These are phyloP conservation scores for Andrena minutula DNA, from an alignment of 2,888 invertebrate genomes.

Conservation along the genomic window DNA sequence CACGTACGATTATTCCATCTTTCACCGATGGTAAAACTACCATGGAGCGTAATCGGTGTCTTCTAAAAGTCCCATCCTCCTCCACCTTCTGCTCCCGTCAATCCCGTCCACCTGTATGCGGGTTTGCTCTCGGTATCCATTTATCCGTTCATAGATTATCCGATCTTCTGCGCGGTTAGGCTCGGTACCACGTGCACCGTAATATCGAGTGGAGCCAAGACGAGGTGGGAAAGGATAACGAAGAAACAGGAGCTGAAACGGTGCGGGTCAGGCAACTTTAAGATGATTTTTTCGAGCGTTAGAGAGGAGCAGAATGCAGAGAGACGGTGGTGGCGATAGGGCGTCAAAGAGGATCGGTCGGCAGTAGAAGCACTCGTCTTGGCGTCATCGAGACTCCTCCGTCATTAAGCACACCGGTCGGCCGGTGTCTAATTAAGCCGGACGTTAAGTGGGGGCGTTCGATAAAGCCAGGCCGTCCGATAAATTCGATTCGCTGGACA, in stretches of 20 bases:
- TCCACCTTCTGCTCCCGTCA: not conserved
- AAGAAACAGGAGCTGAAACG: not conserved
- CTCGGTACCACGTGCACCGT: not conserved
- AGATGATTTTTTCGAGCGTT: conserved; percentile 24
- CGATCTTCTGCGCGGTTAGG: no score
- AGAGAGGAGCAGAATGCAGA: conserved; percentile 3
- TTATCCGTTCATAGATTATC: not conserved
- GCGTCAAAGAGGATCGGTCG: conserved; percentile 57
- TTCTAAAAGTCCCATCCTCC: conserved; percentile 1
- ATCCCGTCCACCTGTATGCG: not conserved
- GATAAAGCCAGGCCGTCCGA: conserved; percentile 75
- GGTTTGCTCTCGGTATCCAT: not conserved
- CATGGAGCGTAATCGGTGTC: conserved; percentile 36
- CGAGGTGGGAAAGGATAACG: not conserved
- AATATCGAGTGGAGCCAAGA: not conserved
- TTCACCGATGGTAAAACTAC: conserved; percentile 45
- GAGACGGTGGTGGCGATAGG: conserved; percentile 41
- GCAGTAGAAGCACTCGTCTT: conserved; percentile 52
- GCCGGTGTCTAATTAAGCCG: conserved; percentile 74
- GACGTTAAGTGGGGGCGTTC: conserved; percentile 76
- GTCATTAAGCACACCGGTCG: conserved; percentile 74
- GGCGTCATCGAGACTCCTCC: conserved; percentile 69
- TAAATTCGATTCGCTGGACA: conserved; percentile 78
- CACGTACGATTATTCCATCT: conserved; percentile 58
- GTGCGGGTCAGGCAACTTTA: conserved; percentile 2